Evolutionary conservation across 2,797 vertebrate genomes (phyloP), one percentile per base, ranked within the genome.

Genomic region (Zalophus californianus): DNA sequence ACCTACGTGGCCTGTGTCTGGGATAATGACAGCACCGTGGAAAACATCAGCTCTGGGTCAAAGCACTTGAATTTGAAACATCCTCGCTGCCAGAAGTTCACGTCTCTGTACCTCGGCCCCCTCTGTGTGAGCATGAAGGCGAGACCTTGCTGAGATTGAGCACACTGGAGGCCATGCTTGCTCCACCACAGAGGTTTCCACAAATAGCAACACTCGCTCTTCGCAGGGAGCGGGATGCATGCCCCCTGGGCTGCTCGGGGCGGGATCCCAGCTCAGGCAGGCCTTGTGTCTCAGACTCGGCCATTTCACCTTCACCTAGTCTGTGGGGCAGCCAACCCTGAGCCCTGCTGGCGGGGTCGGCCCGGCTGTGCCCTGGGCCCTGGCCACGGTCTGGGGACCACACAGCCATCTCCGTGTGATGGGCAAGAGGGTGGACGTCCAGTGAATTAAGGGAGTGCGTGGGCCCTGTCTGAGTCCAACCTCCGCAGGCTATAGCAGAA

Each of bases 1-100:
- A 25, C 18, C 16, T 0, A 0, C 2, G 1, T 5, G 35, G 35
- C 11, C 27, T 5, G 0, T 2, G 41, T 5, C 68, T 0, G 9
- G 20, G n/a, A 86, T 5, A 15, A 44, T 18, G 3, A 52, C 8
- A 1, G 20, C 9, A 1, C 29, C 9, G 0, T 1, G 38, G 13
- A 62, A 52, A 84, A 38, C 4, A 5, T 16, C 16, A 3, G 18
- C 15, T 38, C 5, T 3, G 21, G 58, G 58, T 44, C 12, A 23
- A 27, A 29, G n/a, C 5, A 20, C 7, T 9, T 0, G 6, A 6
- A 29, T n/a, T 15, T 60, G 38, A 16, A 1, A 0, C 35, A 32
- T 80, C 35, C 73, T 48, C 3, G 0, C 23, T 35, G 41, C 14
- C 8, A 27, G n/a, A 25, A 1, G 9, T 1, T 18, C 10, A 0